Conservation (phyloP, 2,797 vertebrate genomes). For the Lithobates sylvaticus region DNA sequence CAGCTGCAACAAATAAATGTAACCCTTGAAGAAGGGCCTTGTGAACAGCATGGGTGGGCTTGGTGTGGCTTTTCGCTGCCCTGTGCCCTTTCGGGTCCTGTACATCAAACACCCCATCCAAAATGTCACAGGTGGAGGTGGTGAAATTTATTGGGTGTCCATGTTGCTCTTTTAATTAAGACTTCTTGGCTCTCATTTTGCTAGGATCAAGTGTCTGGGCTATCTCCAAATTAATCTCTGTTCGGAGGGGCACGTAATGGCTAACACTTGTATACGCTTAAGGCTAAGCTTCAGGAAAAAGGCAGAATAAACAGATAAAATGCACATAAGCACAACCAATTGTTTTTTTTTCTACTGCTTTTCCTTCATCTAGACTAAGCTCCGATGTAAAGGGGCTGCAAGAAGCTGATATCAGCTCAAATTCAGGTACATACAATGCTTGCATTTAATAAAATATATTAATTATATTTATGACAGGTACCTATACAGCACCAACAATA, state of each 20-base stretch:
- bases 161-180: constrained; percentile 46
- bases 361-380: no score
- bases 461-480: no score
- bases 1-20: constrained; percentile 49
- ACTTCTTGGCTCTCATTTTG: constrained; percentile 19
- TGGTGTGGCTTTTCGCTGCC: constrained; percentile 26
- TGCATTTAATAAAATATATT: no score
- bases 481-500: no score
- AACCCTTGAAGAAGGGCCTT: constrained; percentile 29
- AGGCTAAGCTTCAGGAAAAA: neutral
- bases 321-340: neutral
- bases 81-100: constrained; percentile 19
- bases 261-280: neutral
- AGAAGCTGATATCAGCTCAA: no score
- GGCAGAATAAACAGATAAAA: neutral
- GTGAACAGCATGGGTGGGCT: constrained; percentile 52
- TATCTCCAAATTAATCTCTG: neutral
- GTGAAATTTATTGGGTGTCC: constrained; percentile 47
- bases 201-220: constrained; percentile 29
- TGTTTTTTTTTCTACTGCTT: no score
- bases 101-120: constrained; percentile 41
- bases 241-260: constrained; percentile 8
- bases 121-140: constrained; percentile 41
- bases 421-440: no score
- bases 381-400: no score